Base-by-base conservation (phyloP, 2,888 invertebrate species). In the Aspidiotus destructor region DNA sequence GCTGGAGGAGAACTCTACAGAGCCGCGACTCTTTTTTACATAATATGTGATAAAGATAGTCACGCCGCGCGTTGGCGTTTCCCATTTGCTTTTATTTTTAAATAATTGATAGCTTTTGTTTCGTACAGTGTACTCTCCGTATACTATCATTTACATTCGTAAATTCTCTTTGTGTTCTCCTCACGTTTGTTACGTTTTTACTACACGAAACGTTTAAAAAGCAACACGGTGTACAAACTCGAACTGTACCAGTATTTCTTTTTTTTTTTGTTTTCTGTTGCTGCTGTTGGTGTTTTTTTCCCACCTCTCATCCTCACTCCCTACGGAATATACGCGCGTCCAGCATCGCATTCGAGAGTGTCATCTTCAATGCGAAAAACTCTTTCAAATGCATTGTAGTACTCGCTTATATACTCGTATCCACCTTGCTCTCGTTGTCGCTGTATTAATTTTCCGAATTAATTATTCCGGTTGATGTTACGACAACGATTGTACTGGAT, bases 61-160 rank as follows among this genome's bases (percentile, higher is more conserved):
- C 67, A 67, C 67, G 67, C 67, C 60, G 67, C 57, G 67, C 67
- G 67, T 67, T 67, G 67, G 67, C 67, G 67, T 67, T 67, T 67
- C 57, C 41, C 67, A 67, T 57, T 60, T 48, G 57, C 67, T 67
- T 65, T 67, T 58, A 58, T 67, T 67, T 60, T 60, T 67, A 67
- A 67, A 67, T 67, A 67, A 67, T 67, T 67, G 58, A 67, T 67
- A 57, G 67, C 67, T 67, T 67, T 67, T 58, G 61, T 61, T 42
- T 13, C 15, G 17, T 13, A 11, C 11, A 13, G 15, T 61, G 57
- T n/a, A n/a, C 48, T 40, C 58, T 58, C 28, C 28, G 58, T 58
- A 28, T 28, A 28, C 58, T 58, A 67, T 67, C 67, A 67, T 67
- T 67, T 67, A 67, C 67, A 67, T 67, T 67, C 67, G 67, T 67